Evolutionary conservation across 2,888 invertebrate genomes (phyloP), one percentile per base, ranked within the genome.

Genomic region (Tipula lateralis): DNA sequence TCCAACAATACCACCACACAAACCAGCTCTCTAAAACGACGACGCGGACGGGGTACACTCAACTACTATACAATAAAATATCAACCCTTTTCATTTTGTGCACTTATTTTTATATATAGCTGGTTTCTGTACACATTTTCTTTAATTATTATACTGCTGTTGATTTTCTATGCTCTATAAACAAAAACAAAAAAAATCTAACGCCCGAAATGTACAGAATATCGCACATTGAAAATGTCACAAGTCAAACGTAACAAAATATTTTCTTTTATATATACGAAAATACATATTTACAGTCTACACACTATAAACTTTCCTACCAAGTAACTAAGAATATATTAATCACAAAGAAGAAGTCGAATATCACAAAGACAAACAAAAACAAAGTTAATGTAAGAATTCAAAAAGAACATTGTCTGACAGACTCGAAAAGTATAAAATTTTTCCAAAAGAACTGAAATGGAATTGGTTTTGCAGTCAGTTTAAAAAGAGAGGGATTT

Each of bases 201-300:
- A 82, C 82, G 82, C 82, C 82, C 82, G 82, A 82, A 82, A 82
- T 30, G 30, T 30, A 82, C 4, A 66, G 66, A 66, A 66, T 44
- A 30, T 82, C 82, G 32, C 82, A 82, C 82, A 82, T 30, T 82
- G 82, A 82, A 82, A 82, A 82, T 82, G 82, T 82, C 82, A 82
- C 30, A 82, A 82, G 82, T 82, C 82, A 82, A 82, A 82, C 82
- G 82, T 82, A 82, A 82, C 13, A 82, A 82, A 30, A 29, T 30
- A 30, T n/a, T 82, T 82, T 82, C 32, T 82, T 82, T 29, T 82
- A 9, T 82, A n/a, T 82, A 9, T 82, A 82, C 5, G n/a, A 82
- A 82, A 32, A 82, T 30, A 82, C 16, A n/a, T n/a, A 82, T 66
- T 66, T 66, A 66, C 66, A 66, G 66, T 66, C 24, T 24, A 66